Conservation (phyloP, 2,797 vertebrate genomes). For the Pseudochirops cupreus region DNA sequence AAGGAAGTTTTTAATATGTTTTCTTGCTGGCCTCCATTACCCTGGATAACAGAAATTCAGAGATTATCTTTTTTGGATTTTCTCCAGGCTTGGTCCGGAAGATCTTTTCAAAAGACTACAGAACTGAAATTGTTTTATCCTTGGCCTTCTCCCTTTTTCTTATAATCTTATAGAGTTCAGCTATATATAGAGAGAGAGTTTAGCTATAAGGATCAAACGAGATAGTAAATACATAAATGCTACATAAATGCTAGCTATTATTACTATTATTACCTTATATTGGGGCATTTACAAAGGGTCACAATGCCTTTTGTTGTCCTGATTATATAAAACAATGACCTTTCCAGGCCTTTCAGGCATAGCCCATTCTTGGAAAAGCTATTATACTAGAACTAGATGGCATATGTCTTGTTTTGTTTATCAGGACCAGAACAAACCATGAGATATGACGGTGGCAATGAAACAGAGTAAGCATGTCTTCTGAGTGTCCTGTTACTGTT, state of each 20-base stretch:
- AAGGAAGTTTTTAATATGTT: background rate
- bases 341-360: background rate
- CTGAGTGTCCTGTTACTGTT: background rate
- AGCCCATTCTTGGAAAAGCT: background rate
- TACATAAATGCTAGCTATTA: background rate
- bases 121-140: background rate
- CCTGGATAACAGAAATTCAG: background rate
- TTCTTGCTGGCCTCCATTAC: background rate
- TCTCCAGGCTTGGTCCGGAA: background rate
- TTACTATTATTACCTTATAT: background rate
- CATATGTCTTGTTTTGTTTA: background rate
- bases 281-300: background rate
- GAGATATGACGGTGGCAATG: background rate
- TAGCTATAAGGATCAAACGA: background rate
- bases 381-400: background rate
- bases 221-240: background rate
- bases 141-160: background rate
- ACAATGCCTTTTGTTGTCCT: background rate
- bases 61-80: background rate
- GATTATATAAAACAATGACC: background rate
- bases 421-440: background rate
- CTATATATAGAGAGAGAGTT: too few relatives aligned
- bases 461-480: background rate
- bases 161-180: background rate
- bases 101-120: background rate